Evolutionary conservation across 2,797 vertebrate genomes (phyloP).

Genomic region (Champsocephalus esox): DNA sequence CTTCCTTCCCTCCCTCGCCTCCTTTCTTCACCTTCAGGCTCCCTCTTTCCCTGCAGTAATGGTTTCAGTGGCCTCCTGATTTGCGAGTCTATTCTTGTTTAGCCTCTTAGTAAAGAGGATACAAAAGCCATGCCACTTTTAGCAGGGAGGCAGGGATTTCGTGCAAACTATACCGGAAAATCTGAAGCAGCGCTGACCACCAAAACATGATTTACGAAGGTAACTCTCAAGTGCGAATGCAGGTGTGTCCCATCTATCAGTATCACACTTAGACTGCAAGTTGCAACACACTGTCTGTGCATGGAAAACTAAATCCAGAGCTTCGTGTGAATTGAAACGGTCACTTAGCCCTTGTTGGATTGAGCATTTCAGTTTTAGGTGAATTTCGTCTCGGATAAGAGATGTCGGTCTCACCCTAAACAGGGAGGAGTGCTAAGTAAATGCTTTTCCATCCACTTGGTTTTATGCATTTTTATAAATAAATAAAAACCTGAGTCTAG

Average conservation of each 20-base stretch:
- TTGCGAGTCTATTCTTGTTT: slow-evolving; percentile 83
- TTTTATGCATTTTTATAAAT: neutral
- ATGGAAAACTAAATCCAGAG: neutral
- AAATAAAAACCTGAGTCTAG: neutral
- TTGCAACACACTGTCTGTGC: neutral
- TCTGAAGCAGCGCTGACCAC: slow-evolving; percentile 18
- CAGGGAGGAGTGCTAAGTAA: neutral
- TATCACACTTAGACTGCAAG: neutral
- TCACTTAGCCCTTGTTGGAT: neutral
- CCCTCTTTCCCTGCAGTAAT: slow-evolving; percentile 63
- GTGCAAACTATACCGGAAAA: slow-evolving; percentile 6
- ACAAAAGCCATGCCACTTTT: slow-evolving; percentile 64
- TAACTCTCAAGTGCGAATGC: neutral
- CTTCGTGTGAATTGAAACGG: neutral
- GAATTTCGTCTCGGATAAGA: neutral
- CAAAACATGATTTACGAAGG: neutral
- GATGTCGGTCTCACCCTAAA: neutral
- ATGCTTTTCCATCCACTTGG: neutral
- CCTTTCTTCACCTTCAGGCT: slow-evolving; percentile 75
- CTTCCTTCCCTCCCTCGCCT: slow-evolving; percentile 63
- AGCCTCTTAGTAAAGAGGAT: slow-evolving; percentile 76
- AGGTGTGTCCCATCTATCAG: neutral
- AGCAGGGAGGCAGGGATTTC: slow-evolving; percentile 35
- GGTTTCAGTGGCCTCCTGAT: slow-evolving; percentile 75
- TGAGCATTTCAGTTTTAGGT: neutral